Evolutionary conservation across 2,113 vertebrate genomes (phyloP).

Genomic region (Notarius lentiginosus): DNA sequence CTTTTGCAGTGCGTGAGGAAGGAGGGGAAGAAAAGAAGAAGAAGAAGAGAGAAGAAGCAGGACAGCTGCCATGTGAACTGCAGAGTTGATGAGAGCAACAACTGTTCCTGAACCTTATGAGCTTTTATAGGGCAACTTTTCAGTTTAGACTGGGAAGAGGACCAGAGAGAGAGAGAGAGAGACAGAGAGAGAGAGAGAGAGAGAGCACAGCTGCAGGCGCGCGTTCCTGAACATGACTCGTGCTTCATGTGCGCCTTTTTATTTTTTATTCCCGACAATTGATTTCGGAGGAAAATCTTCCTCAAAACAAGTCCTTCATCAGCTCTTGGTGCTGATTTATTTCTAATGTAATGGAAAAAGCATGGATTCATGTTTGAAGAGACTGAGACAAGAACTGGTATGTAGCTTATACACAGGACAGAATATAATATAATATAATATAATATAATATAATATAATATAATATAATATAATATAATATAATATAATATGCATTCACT

Average conservation of each 20-base stretch:
- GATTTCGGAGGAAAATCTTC: not conserved
- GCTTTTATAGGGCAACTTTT: not conserved
- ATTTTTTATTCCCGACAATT: not conserved
- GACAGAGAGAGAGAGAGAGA: slow-evolving; percentile 3
- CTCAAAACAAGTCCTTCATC: not conserved
- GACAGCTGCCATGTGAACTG: not conserved
- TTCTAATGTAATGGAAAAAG: slow-evolving; percentile 58
- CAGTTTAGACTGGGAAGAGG: too few relatives aligned
- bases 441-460: too few relatives aligned
- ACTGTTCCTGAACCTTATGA: not conserved
- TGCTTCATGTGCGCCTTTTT: not conserved
- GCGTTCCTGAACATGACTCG: not conserved
- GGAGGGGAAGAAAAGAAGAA: not conserved
- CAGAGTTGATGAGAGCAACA: not conserved
- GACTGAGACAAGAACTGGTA: slow-evolving; percentile 76
- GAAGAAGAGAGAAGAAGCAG: not conserved
- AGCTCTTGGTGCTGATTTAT: slow-evolving; percentile 41
- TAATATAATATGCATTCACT: too few relatives aligned
- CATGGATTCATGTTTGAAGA: slow-evolving; percentile 75
- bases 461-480: too few relatives aligned
- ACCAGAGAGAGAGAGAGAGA: not conserved
- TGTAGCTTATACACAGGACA: slow-evolving; percentile 37
- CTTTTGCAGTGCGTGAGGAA: not conserved
- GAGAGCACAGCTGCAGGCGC: not conserved
- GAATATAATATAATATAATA: not conserved